phyloP scores from a whole-genome alignment of 2,113 vertebrate species.

The Halichoerus grypus region DNA sequence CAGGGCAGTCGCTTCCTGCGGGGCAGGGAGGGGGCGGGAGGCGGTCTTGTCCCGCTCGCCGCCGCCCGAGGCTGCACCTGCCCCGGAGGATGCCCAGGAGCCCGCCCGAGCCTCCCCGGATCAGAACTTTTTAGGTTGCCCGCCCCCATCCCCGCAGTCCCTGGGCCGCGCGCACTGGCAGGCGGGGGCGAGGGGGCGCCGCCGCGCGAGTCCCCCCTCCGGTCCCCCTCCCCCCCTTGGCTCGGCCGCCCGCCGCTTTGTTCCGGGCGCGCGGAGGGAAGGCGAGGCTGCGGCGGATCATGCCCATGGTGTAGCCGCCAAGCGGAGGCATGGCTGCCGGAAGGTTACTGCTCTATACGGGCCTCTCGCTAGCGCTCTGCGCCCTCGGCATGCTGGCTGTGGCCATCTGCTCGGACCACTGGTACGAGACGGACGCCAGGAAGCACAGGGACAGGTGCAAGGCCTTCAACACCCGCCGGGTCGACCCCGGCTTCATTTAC shows the following conservation, averaged over 20 bases:
- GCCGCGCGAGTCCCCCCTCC: slow-evolving; percentile 1
- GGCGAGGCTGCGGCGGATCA: slow-evolving; percentile 84
- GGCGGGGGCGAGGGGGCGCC: slow-evolving; percentile 51
- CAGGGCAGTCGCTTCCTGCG: not conserved
- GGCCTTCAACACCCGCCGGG: slow-evolving; percentile 96
- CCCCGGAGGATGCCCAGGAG: slow-evolving; percentile 79
- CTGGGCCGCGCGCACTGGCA: slow-evolving; percentile 11
- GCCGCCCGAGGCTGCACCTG: slow-evolving; percentile 50
- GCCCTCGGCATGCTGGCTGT: slow-evolving; percentile 99
- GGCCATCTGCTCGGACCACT: slow-evolving; percentile 99
- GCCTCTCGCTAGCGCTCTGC: slow-evolving; percentile 97
- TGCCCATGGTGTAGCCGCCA: slow-evolving; percentile 91
- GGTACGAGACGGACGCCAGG: slow-evolving; percentile 99
- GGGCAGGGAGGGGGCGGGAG: slow-evolving; percentile 49
- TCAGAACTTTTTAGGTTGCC: slow-evolving; percentile 84
- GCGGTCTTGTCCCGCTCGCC: not conserved
- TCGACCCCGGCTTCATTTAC: slow-evolving; percentile 99
- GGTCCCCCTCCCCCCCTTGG: slow-evolving; percentile 24
- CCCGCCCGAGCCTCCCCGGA: slow-evolving; percentile 64
- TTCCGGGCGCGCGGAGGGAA: slow-evolving; percentile 74
- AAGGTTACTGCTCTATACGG: slow-evolving; percentile 98
- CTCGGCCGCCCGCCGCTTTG: slow-evolving; percentile 77
- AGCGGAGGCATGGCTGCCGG: slow-evolving; percentile 98
- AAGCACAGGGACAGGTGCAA: slow-evolving; percentile 98
- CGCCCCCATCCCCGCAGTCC: slow-evolving; percentile 37